phyloP scores from a whole-genome alignment of 2,113 vertebrate genomes.

The Psilopogon haemacephalus region DNA sequence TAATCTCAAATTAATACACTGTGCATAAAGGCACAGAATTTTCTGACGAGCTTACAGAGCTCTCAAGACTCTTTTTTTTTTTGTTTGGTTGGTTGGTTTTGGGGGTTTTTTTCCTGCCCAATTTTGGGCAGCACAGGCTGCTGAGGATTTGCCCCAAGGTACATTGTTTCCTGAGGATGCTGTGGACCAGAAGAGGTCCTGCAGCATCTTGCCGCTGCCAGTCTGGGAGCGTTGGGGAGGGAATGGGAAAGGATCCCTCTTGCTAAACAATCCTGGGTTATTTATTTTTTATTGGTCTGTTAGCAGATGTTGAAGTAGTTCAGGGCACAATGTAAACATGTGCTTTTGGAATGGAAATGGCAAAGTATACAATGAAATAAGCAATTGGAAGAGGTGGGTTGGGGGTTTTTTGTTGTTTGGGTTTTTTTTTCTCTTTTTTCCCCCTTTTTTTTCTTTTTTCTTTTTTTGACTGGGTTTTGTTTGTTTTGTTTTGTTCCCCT shows the following conservation, averaged over 20 bases:
- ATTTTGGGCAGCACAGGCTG: background rate
- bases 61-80: background rate
- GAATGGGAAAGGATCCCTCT: slow-evolving; percentile 60
- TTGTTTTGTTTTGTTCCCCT: background rate
- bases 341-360: slow-evolving; percentile 50
- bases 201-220: slow-evolving; percentile 50
- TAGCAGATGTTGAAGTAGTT: slow-evolving; percentile 74
- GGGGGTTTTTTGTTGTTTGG: too few species aligned
- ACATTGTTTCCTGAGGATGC: background rate
- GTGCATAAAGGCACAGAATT: background rate
- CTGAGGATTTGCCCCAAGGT: background rate
- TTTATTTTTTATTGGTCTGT: slow-evolving; percentile 74
- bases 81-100: background rate
- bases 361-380: background rate
- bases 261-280: slow-evolving; percentile 66
- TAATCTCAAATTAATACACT: background rate
- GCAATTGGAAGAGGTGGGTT: background rate
- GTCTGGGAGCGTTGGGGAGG: slow-evolving; percentile 31
- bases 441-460: background rate
- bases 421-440: too few species aligned
- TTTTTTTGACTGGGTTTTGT: background rate
- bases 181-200: background rate
- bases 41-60: background rate
- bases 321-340: slow-evolving; percentile 49
- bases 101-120: too few species aligned